A percentile compares a stretch with the other conserved stretches of the same genome.
Conservation (phyloP, 2,888 invertebrate species). For the Hipparchia sbordonii region DNA sequence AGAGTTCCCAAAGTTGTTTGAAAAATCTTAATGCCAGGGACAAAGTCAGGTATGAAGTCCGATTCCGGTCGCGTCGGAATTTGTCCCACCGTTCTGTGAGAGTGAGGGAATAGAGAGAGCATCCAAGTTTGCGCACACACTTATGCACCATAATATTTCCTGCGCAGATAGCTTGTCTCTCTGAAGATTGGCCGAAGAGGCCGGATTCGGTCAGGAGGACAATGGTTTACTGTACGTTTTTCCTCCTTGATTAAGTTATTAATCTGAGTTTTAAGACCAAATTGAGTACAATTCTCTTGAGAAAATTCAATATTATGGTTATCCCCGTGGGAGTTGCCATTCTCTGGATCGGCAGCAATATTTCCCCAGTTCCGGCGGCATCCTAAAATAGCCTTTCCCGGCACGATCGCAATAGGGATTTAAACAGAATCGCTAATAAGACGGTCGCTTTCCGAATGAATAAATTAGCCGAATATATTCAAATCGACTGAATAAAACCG, state of each 20-base stretch:
- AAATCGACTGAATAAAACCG: neutral
- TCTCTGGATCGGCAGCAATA: constrained; percentile 7
- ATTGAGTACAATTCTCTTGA: neutral
- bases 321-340: constrained; percentile 1
- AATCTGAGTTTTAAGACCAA: neutral
- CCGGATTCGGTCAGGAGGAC: too few relatives aligned
- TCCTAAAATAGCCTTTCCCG: constrained; percentile 1
- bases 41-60: too few relatives aligned
- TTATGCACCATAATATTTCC: too few relatives aligned
- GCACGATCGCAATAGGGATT: neutral
- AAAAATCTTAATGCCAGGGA: too few relatives aligned
- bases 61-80: too few relatives aligned
- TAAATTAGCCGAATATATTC: constrained; percentile 19
- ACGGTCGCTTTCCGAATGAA: constrained; percentile 11
- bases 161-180: too few relatives aligned
- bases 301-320: constrained; percentile 5
- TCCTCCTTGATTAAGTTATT: neutral
- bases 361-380: constrained; percentile 3
- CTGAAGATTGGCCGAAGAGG: too few relatives aligned
- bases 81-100: too few relatives aligned
- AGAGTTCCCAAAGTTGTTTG: too few relatives aligned
- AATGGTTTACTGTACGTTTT: too few relatives aligned
- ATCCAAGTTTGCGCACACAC: too few relatives aligned
- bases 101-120: too few relatives aligned
- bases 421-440: constrained; percentile 17